Conservation (phyloP, 2,888 invertebrate species). For the Frankliniella fusca region DNA sequence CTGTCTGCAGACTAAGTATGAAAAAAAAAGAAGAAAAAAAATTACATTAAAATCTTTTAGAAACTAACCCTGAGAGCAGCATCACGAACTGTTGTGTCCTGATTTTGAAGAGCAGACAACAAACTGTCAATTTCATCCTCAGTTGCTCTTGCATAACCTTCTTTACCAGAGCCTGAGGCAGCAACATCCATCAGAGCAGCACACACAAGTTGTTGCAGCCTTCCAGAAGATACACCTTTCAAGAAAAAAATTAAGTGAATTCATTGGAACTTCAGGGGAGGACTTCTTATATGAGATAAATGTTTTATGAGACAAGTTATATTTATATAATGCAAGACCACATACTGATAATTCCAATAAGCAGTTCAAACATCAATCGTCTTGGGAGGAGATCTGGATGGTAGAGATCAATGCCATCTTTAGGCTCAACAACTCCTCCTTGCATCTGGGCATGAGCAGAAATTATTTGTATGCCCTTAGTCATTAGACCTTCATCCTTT, state of each 20-base stretch:
- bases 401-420: constrained; percentile 52
- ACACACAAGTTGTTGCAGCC: constrained; percentile 72
- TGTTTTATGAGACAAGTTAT: neutral
- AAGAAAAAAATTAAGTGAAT: neutral
- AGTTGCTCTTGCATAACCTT: constrained; percentile 59
- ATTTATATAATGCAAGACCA: constrained; percentile 34
- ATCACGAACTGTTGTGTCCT: constrained; percentile 67
- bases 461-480: constrained; percentile 62
- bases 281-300: too few species aligned
- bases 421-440: constrained; percentile 43
- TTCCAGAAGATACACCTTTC: constrained; percentile 58
- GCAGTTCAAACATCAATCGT: constrained; percentile 72
- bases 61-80: constrained; percentile 59
- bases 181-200: constrained; percentile 78
- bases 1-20: too few species aligned
- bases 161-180: constrained; percentile 63
- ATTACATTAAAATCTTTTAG: neutral
- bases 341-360: constrained; percentile 72
- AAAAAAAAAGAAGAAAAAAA: neutral
- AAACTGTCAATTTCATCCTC: constrained; percentile 71
- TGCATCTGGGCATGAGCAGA: constrained; percentile 68
- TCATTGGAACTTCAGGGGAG: neutral
- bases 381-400: constrained; percentile 77
- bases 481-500: constrained; percentile 55
- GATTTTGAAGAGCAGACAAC: constrained; percentile 70